A percentile compares a stretch with the other conserved stretches of the same genome.
phyloP scores from a whole-genome alignment of 2,113 vertebrate genomes.

The Alexandromys fortis region DNA sequence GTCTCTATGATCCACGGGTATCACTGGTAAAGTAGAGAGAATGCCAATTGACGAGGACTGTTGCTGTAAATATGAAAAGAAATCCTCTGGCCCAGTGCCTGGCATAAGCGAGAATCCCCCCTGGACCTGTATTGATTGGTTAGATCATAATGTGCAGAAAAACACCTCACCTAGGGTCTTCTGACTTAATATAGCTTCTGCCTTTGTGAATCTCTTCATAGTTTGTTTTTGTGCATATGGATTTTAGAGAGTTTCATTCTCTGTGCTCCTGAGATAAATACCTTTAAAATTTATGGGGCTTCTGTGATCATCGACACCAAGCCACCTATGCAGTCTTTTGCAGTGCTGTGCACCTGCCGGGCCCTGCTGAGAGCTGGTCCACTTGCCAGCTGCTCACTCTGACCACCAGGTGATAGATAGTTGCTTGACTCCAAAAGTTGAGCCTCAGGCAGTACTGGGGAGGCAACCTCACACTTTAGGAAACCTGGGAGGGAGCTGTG shows the following conservation, averaged over 20 bases:
- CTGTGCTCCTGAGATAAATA: background rate
- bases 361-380: background rate
- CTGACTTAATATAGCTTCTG: background rate
- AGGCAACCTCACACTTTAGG: rapidly evolving
- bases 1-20: background rate
- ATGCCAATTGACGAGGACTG: background rate
- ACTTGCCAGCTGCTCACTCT: background rate
- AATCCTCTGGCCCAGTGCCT: background rate
- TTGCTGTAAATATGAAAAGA: background rate
- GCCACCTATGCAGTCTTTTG: background rate
- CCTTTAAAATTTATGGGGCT: background rate
- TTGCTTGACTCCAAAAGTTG: background rate
- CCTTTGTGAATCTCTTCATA: background rate
- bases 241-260: background rate
- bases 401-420: background rate
- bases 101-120: rapidly evolving
- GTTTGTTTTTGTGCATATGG: background rate
- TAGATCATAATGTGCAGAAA: background rate
- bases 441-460: background rate
- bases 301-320: background rate
- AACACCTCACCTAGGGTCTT: background rate
- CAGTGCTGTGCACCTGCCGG: background rate
- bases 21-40: background rate
- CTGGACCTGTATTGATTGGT: background rate
- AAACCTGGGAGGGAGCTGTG: background rate